A percentile compares a stretch with the other conserved stretches of the same genome.
Conservation (phyloP, 2,113 vertebrate species). For the Thalassarche chlororhynchos region DNA sequence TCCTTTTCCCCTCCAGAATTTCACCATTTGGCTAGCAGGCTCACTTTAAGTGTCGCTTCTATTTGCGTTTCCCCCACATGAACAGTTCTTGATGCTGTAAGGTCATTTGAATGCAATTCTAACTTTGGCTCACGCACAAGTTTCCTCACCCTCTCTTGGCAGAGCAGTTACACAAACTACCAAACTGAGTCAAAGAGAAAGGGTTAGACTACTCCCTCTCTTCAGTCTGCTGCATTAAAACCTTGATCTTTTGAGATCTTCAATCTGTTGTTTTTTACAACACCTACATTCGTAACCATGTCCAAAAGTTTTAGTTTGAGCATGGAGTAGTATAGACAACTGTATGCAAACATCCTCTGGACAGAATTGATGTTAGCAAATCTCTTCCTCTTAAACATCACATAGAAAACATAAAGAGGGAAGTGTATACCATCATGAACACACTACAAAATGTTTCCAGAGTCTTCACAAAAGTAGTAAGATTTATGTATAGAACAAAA, state of each 20-base stretch:
- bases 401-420: background rate
- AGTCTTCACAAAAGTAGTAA: background rate
- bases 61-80: background rate
- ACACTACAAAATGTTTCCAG: background rate
- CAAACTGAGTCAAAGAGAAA: background rate
- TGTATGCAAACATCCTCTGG: background rate
- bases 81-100: background rate
- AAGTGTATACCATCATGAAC: background rate
- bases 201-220: background rate
- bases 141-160: conserved; percentile 24
- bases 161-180: background rate
- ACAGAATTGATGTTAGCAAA: background rate
- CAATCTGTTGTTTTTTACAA: background rate
- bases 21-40: conserved; percentile 15
- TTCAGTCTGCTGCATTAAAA: background rate
- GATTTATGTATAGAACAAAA: background rate
- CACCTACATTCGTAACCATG: background rate
- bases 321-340: background rate
- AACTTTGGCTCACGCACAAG: background rate
- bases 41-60: background rate
- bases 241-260: background rate
- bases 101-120: conserved; percentile 4
- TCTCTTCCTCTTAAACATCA: background rate
- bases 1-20: background rate
- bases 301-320: background rate